Evolutionary conservation across 2,797 vertebrate genomes (phyloP).

Genomic region (Iguana delicatissima): DNA sequence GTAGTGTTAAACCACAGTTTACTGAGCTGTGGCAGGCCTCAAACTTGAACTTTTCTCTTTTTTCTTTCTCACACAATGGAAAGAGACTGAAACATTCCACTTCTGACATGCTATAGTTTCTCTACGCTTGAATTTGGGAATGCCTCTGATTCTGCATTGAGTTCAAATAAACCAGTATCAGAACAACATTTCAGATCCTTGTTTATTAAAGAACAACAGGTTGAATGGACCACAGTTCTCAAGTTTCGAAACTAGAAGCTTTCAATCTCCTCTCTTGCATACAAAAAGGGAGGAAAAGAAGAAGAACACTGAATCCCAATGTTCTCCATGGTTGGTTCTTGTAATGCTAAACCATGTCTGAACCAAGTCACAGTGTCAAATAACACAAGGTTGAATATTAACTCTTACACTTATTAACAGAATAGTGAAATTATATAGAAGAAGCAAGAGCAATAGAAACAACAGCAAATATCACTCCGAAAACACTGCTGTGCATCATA

Average conservation of each 20-base stretch:
- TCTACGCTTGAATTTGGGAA: background rate
- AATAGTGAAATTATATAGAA: constrained; percentile 31
- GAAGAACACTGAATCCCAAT: background rate
- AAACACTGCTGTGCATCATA: constrained; percentile 43
- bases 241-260: background rate
- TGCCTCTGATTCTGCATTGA: background rate
- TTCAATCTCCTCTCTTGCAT: background rate
- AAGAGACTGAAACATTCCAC: background rate
- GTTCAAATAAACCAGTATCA: background rate
- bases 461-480: background rate
- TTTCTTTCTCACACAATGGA: background rate
- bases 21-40: background rate
- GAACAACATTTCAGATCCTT: background rate
- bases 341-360: background rate
- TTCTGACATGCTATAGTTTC: background rate
- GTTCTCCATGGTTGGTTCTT: background rate
- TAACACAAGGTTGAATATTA: constrained; percentile 20
- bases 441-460: constrained; percentile 35
- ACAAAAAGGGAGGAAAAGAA: background rate
- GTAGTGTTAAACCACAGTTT: background rate
- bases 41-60: background rate
- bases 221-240: background rate
- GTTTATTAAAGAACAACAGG: background rate
- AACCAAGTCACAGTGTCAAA: background rate
- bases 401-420: constrained; percentile 1